Evolutionary conservation across 2,888 invertebrate species (phyloP), one percentile per base, ranked within the genome.

Genomic region (Apotomis turbidana): DNA sequence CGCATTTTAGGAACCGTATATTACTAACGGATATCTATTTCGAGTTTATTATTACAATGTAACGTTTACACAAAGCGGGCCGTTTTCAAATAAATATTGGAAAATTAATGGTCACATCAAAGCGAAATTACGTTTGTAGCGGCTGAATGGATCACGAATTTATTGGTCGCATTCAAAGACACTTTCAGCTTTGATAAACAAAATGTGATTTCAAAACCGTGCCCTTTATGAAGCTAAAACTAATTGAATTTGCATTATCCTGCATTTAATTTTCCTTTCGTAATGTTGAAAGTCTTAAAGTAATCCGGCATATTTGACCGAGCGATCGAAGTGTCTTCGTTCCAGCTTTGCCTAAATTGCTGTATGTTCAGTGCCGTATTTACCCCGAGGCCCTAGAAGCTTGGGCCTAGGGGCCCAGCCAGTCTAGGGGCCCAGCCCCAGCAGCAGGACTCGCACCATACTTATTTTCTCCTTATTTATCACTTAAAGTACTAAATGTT

Each of bases 21-120:
- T 68, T 72, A 62, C 58, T 36, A 58, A 55, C 72, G 72, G 72
- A 72, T 72, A 72, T 72, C 72, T 72, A 72, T 72, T 72, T 62
- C 15, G 8, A 68, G 68, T 72, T 68, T 72, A 72, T 68, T 68
- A 72, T 72, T 72, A 72, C 68, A 68, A n/a, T 72, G 68, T 62
- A 68, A 62, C 63, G 46, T 68, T 72, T 63, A 72, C 72, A 72
- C 36, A 68, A 71, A 71, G 61, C 71, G 57, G 67, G 55, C 68
- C 58, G 63, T 63, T 72, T 71, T 63, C 58, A 68, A 72, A 72
- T 68, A 72, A 68, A 68, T 63, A 71, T 13, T 36, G 59, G 71
- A 71, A 71, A 68, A 67, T 71, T 27, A 68, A 72, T 68, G 68
- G 72, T 58, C 62, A 72, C 68, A 72, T 72, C 68, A 68, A 72